Evolutionary conservation across 2,797 vertebrate species (phyloP).

Genomic region (Girardinus metallicus): DNA sequence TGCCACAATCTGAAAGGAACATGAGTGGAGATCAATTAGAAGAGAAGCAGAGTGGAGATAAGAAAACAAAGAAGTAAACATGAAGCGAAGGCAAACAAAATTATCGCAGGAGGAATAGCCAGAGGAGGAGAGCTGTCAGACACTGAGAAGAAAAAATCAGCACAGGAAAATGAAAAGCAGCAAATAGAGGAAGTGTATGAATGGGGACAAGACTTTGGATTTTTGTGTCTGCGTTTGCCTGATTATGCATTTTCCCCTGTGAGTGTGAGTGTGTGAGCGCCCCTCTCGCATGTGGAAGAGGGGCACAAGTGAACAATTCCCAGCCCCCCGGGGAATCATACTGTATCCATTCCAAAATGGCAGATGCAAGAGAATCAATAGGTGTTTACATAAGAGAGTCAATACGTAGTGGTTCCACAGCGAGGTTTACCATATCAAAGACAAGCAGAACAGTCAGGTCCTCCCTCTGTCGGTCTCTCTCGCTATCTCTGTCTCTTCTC

Average conservation of each 20-base stretch:
- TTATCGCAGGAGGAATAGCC: slow-evolving; percentile 15
- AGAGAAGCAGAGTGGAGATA: slow-evolving; percentile 31
- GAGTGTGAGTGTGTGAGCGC: slow-evolving; percentile 1
- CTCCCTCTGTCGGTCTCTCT: slow-evolving; percentile 9
- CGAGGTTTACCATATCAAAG: slow-evolving; percentile 68
- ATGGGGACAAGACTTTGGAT: slow-evolving; percentile 47
- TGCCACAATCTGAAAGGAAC: slow-evolving; percentile 85
- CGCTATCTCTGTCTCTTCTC: not conserved
- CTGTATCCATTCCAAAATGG: slow-evolving; percentile 79
- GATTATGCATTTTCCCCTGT: not conserved
- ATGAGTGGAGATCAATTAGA: slow-evolving; percentile 39
- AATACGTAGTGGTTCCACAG: slow-evolving; percentile 66
- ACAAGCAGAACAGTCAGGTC: slow-evolving; percentile 42
- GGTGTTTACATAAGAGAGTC: slow-evolving; percentile 81
- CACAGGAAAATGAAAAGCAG: slow-evolving; percentile 8
- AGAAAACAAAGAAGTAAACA: slow-evolving; percentile 20
- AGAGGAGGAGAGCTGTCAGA: slow-evolving; percentile 32
- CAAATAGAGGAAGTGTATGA: slow-evolving; percentile 40
- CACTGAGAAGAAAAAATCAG: slow-evolving; percentile 4
- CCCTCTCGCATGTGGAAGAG: not conserved
- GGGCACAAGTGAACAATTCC: slow-evolving; percentile 55
- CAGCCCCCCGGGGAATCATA: slow-evolving; percentile 75
- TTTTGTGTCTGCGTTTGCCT: slow-evolving; percentile 17
- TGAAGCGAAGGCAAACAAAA: slow-evolving; percentile 20
- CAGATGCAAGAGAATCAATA: slow-evolving; percentile 78